A percentile compares a stretch with the other conserved stretches of the same genome.
phyloP scores from a whole-genome alignment of 2,113 vertebrate species.

The Bufo bufo region DNA sequence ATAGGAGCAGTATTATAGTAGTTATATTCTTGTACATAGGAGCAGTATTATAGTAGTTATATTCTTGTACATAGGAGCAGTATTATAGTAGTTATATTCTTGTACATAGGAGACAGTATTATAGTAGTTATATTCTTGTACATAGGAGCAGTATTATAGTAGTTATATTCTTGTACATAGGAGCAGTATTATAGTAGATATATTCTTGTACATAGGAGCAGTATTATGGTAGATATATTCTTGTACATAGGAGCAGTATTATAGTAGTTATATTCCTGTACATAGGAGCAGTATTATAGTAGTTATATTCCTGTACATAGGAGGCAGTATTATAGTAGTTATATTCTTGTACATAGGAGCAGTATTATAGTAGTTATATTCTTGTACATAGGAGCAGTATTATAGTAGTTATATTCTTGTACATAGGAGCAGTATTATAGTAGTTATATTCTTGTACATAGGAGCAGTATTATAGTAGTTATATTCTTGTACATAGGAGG shows the following conservation, averaged over 20 bases:
- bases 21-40: conserved; percentile 1
- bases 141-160: conserved; percentile 1
- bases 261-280: conserved; percentile 24
- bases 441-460: conserved; percentile 10
- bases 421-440: conserved; percentile 5
- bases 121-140: conserved; percentile 4
- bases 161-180: conserved; percentile 7
- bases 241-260: background rate
- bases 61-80: background rate
- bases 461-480: background rate
- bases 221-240: conserved; percentile 3
- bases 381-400: conserved; percentile 4
- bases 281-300: conserved; percentile 1
- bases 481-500: background rate
- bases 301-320: conserved; percentile 3
- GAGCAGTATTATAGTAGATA: conserved; percentile 1
- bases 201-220: background rate
- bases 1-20: conserved; percentile 7
- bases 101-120: conserved; percentile 2
- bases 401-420: conserved; percentile 13
- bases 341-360: conserved; percentile 3
- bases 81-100: conserved; percentile 4
- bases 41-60: conserved; percentile 5
- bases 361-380: conserved; percentile 22
- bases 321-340: conserved; percentile 2